Evolutionary conservation across 2,888 invertebrate species (phyloP).

Genomic region (Chydorus sphaericus): DNA sequence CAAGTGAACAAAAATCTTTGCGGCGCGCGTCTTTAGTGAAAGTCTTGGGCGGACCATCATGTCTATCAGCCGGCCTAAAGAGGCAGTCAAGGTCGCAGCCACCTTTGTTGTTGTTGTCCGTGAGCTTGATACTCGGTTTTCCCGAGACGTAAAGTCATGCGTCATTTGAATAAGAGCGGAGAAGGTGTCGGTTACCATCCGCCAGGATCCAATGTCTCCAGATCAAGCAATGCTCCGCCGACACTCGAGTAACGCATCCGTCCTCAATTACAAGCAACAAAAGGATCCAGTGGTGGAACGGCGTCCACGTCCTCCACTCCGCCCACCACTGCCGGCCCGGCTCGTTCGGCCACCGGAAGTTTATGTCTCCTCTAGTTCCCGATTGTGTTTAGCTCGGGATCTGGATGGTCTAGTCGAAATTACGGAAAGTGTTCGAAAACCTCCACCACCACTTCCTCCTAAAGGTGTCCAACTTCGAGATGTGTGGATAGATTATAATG

Average conservation of each 20-base stretch:
- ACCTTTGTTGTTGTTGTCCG: background rate
- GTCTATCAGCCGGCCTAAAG: no score
- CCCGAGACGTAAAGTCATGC: no score
- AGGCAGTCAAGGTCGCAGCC: background rate
- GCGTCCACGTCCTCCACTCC: constrained; percentile 3
- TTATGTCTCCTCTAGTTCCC: background rate
- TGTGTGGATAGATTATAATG: background rate
- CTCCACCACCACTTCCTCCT: background rate
- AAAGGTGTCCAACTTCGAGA: background rate
- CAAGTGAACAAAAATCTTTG: no score
- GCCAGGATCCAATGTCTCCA: background rate
- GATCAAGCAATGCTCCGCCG: constrained; percentile 6
- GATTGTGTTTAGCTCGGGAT: background rate
- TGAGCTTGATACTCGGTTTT: no score
- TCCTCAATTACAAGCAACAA: background rate
- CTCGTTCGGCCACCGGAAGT: no score
- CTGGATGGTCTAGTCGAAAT: background rate
- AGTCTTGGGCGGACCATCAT: no score
- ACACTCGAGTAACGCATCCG: background rate
- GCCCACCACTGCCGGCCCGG: constrained; percentile 8
- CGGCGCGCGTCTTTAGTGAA: no score
- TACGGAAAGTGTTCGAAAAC: background rate
- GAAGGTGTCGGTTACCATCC: background rate
- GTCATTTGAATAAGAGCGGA: background rate
- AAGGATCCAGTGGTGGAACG: background rate